Base-by-base conservation (phyloP, 2,113 vertebrate genomes). In the Oriolus oriolus region DNA sequence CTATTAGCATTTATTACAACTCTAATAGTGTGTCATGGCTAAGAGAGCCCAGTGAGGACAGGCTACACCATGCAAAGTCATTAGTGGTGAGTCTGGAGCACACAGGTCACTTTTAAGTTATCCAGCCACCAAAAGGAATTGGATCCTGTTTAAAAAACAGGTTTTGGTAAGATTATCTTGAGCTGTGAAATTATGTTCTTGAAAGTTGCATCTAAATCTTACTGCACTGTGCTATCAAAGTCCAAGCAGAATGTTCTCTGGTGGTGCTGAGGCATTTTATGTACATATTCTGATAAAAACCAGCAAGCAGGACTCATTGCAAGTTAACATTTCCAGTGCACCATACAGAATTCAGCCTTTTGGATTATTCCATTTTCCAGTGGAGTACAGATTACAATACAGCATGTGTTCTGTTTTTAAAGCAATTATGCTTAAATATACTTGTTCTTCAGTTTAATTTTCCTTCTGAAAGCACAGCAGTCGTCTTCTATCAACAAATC, bases 401-500 rank as follows among this genome's bases (percentile, higher is more conserved):
- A 81, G 68, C 57, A 59, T 92, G 83, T 92, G 85, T 90, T 97
- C 85, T 92, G 88, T 52, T 96, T 96, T 93, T 89, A 95, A 94
- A 94, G 92, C 44, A 94, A 96, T 97, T 96, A 96, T 84, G 35
- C 73, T 94, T 90, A 96, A 96, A 96, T 96, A 95, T 92, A 95
- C 93, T 95, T 87, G 80, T 79, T 90, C 89, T 95, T 89, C 78
- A 82, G 76, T 76, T 95, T 89, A 93, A 93, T 92, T 96, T 95
- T 97, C 93, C 88, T 95, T 89, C 92, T 92, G 90, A 94, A 97
- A 90, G 80, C 92, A 78, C 80, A 97, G 83, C 83, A 93, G 90
- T 95, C 45, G 1, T 94, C 92, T 81, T 96, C 92, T 89, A 93
- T 87, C 88, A 95, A 82, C 90, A 97, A 95, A 96, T 89, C 86